phyloP scores from a whole-genome alignment of 2,113 vertebrate genomes.

The Barbus barbus region DNA sequence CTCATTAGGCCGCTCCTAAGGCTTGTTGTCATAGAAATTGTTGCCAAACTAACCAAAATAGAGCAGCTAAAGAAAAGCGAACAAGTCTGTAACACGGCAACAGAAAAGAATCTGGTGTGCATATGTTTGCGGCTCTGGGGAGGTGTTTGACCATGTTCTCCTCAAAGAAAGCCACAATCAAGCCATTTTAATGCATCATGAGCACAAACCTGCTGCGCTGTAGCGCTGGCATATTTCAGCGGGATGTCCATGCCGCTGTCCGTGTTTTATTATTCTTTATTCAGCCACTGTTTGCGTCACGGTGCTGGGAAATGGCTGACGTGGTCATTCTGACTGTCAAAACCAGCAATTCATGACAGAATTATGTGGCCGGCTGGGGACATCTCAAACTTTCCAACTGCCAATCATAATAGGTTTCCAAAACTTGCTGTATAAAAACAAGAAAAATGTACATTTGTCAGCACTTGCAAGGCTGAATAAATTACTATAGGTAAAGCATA shows the following conservation, averaged over 20 bases:
- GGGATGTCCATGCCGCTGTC: neutral
- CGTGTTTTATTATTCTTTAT: constrained; percentile 16
- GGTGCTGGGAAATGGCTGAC: constrained; percentile 21
- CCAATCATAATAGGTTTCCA: neutral
- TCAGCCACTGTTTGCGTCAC: constrained; percentile 12
- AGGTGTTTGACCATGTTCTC: neutral
- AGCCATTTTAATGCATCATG: neutral
- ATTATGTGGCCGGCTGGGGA: no score
- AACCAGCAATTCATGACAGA: neutral
- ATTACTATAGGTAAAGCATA: neutral
- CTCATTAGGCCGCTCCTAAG: constrained; percentile 43
- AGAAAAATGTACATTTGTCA: neutral
- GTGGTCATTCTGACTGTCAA: constrained; percentile 29
- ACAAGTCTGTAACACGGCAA: constrained; percentile 47
- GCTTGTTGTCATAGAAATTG: constrained; percentile 60
- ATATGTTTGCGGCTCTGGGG: constrained; percentile 6
- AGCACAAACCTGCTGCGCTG: neutral
- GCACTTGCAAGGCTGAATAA: neutral
- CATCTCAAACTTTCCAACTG: constrained; percentile 21
- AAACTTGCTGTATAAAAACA: neutral
- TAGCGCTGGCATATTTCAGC: neutral
- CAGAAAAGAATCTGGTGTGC: constrained; percentile 32
- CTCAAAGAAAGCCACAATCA: constrained; percentile 3
- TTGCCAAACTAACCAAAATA: constrained; percentile 38
- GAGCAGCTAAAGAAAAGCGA: constrained; percentile 34